Percentiles rank a stretch among this genome's conserved stretches.
Evolutionary conservation across 1,140 invertebrate genomes (phyloP).

Genomic region (Augochlora pura): DNA sequence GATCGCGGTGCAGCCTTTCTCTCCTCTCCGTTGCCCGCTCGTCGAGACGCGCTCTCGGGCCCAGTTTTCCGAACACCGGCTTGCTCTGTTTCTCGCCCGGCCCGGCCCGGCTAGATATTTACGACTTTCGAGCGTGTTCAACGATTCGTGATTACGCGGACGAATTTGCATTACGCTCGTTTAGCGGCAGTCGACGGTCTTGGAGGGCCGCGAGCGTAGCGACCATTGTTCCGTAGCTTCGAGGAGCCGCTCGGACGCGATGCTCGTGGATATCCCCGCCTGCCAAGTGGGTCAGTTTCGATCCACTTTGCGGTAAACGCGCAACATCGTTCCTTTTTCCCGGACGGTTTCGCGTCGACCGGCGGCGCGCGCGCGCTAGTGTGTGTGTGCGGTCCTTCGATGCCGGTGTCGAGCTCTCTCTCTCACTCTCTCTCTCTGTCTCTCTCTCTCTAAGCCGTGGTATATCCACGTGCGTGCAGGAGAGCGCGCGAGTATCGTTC

Average conservation of each 20-base stretch:
- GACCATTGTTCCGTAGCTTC: not conserved
- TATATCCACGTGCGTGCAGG: too few species aligned
- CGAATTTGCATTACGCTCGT: constrained; percentile 6
- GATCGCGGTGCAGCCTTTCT: not conserved
- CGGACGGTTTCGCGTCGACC: not conserved
- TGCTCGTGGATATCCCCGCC: not conserved
- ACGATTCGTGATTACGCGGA: constrained; percentile 10
- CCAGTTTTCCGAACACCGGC: not conserved
- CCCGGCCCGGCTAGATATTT: not conserved
- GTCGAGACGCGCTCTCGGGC: not conserved
- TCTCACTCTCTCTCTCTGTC: too few species aligned
- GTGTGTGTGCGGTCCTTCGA: not conserved
- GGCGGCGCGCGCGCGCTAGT: too few species aligned
- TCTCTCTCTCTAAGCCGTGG: too few species aligned
- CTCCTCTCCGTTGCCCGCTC: not conserved
- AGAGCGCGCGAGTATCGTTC: not conserved
- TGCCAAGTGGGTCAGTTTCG: constrained; percentile 16
- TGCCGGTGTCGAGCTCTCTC: too few species aligned
- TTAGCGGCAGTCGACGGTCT: not conserved
- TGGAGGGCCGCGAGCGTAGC: not conserved
- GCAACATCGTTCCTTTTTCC: constrained; percentile 1
- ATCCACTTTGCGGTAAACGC: not conserved
- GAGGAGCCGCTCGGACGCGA: not conserved
- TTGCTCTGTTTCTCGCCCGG: not conserved
- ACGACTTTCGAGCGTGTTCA: not conserved